Base-by-base conservation (phyloP, 1,140 invertebrate genomes). In the Drosophila quadrilineata region DNA sequence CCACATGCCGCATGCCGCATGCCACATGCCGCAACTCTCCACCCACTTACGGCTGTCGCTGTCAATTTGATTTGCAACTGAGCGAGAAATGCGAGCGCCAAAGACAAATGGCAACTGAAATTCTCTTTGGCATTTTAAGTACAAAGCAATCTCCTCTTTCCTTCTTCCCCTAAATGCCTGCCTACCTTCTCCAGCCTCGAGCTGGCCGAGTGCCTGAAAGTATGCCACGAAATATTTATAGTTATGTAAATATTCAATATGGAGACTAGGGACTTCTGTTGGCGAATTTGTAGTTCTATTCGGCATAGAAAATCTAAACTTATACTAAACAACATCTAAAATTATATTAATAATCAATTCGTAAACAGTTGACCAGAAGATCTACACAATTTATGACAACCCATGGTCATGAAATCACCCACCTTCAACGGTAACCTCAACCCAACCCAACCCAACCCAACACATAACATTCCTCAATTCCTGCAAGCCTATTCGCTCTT, bases 1-100 rank as follows among this genome's bases (percentile, higher is more conserved):
- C 36, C 43, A 33, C 19, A 14, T 28, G 21, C 40, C 21, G 14
- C 40, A 24, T 40, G 36, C 36, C 36, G 10, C 36, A 35, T 35
- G 10, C 21, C 41, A 33, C 33, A 2, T n/a, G 10, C 12, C 21
- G 2, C 26, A 6, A 0, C 2, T 21, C 16, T 6, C 10, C 22
- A 3, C 52, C 69, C 77, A 77, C 77, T 84, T 80, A 58, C 68
- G 68, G 67, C 79, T 77, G 79, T 82, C 79, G 36, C 67, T 82
- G 69, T 84, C 77, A 85, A 77, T 85, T 85, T 66, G 65, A 71
- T 79, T 79, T 74, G 29, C 40, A 40, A 31, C 38, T 9, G 16
- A 57, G 33, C 24, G 28, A 49, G 31, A 62, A 69, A 57, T 58
- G 31, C 38, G 24, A 38, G n/a, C 3, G 31, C 41, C 10, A 35